Conservation (phyloP, 2,113 vertebrate genomes). For the Chaenocephalus aceratus region DNA sequence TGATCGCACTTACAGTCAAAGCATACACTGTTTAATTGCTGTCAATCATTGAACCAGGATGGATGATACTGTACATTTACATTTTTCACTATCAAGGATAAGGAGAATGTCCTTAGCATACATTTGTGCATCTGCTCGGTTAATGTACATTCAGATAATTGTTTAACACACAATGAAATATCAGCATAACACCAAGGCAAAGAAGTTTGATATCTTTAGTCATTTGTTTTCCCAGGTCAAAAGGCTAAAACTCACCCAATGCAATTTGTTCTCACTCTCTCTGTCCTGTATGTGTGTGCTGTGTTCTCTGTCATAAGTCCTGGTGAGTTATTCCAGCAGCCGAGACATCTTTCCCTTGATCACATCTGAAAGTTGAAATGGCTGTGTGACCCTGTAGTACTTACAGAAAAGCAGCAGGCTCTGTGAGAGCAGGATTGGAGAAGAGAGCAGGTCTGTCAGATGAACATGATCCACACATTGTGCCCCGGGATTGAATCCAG, state of each 20-base stretch:
- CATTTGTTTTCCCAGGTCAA: background rate
- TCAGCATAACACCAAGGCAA: background rate
- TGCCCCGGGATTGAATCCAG: slow-evolving; percentile 67
- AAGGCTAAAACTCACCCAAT: slow-evolving; percentile 66
- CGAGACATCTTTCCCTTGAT: slow-evolving; percentile 38
- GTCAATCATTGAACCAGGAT: slow-evolving; percentile 23
- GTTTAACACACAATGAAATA: background rate
- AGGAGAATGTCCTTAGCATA: background rate
- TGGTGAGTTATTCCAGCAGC: slow-evolving; percentile 42
- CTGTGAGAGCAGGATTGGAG: slow-evolving; percentile 40
- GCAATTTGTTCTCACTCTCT: slow-evolving; percentile 43
- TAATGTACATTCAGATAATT: background rate
- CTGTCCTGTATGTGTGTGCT: slow-evolving; percentile 36
- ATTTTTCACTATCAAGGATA: slow-evolving; percentile 1
- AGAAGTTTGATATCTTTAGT: background rate
- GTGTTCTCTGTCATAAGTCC: slow-evolving; percentile 68
- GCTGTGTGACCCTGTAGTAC: slow-evolving; percentile 53
- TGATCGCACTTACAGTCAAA: slow-evolving; percentile 42
- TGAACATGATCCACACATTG: slow-evolving; percentile 69
- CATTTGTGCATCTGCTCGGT: background rate
- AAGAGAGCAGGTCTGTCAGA: slow-evolving; percentile 62
- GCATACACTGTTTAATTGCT: slow-evolving; percentile 31
- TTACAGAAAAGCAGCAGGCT: slow-evolving; percentile 67
- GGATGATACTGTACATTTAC: background rate
- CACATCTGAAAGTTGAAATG: slow-evolving; percentile 36